These are phyloP conservation scores for Sinopyrophorus schimmeli DNA, from an alignment of 2,888 invertebrate genomes.

Conservation along the genomic window DNA sequence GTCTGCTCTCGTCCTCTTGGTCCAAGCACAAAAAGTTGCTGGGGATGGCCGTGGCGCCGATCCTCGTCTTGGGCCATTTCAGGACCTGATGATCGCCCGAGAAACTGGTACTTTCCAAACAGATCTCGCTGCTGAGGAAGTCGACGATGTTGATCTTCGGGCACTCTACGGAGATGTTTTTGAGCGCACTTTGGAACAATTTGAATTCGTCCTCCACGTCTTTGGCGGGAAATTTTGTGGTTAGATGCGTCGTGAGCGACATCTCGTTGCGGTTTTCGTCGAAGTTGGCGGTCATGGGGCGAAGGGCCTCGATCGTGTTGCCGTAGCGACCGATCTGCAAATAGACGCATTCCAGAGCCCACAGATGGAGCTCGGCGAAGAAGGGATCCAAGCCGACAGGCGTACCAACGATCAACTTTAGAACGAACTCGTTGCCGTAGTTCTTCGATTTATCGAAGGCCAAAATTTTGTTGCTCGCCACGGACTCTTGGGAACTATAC, in stretches of 20 bases:
- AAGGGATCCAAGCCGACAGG: slow-evolving; percentile 5
- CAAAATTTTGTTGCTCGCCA: slow-evolving; percentile 29
- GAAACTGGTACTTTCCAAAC: slow-evolving; percentile 14
- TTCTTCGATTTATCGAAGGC: slow-evolving; percentile 1
- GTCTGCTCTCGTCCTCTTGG: slow-evolving; percentile 60
- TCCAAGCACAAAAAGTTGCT: slow-evolving; percentile 55
- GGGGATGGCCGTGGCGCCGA: slow-evolving; percentile 59
- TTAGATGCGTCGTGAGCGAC: slow-evolving; percentile 11
- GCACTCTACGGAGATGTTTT: not conserved
- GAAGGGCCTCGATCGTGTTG: not conserved
- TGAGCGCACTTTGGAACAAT: not conserved
- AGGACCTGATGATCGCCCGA: slow-evolving; percentile 15
- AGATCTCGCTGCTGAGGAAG: too few relatives aligned
- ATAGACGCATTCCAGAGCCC: not conserved
- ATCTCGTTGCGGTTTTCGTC: not conserved
- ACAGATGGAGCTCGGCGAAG: slow-evolving; percentile 1
- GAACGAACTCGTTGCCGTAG: slow-evolving; percentile 13
- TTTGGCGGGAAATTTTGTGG: not conserved
- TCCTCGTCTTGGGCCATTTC: slow-evolving; percentile 55
- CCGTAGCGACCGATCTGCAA: not conserved
- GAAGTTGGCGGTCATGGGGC: slow-evolving; percentile 14
- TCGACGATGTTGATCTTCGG: too few relatives aligned
- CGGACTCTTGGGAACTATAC: slow-evolving; percentile 14
- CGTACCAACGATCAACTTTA: not conserved
- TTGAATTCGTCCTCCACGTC: not conserved